Base-by-base conservation (phyloP, 2,888 invertebrate genomes). In the Corbicula japonica region DNA sequence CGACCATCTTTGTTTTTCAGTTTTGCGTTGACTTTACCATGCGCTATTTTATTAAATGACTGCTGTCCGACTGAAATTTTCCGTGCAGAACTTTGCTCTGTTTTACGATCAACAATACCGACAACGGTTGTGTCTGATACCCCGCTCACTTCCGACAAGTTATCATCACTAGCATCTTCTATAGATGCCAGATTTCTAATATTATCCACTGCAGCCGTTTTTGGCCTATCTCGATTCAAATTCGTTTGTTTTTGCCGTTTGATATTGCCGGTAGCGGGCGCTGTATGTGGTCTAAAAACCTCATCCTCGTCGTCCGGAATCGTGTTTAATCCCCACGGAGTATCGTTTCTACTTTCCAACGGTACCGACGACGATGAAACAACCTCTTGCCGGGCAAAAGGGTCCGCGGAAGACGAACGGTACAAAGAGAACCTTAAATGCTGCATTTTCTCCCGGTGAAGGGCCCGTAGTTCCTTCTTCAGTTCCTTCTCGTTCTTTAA, bases 1-100 rank as follows among this genome's bases (percentile, higher is more conserved):
- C 80, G 76, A 12, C 87, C 87, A 12, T 80, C 77, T 63, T 83
- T 87, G 61, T 88, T 76, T 56, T 86, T 83, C 15, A 89, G 68
- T 65, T 78, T 86, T 10, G 86, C 86, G 6, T 79, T 80, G n/a
- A 85, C 82, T 35, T 83, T 69, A 8, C 85, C 83, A 30, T 81
- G 79, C 18, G 80, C 56, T 6, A 89, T 77, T 75, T 84, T 83
- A 34, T 83, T 78, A 58, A 88, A 89, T 1, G 85, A 82, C n/a
- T 73, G 68, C 4, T 87, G 76, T 41, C 87, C 83, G 6, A 87
- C 84, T 15, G 76, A 80, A 23, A 87, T 87, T 61, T 80, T 84
- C 48, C 84, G 66, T 10, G 79, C 70, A 21, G 83, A 72, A 15
- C 84, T 84, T 69, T 68, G 72, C 44, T 87, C 87, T 2, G 86